Conservation (phyloP, 2,888 invertebrate species). For the Xestia rhomboidea region DNA sequence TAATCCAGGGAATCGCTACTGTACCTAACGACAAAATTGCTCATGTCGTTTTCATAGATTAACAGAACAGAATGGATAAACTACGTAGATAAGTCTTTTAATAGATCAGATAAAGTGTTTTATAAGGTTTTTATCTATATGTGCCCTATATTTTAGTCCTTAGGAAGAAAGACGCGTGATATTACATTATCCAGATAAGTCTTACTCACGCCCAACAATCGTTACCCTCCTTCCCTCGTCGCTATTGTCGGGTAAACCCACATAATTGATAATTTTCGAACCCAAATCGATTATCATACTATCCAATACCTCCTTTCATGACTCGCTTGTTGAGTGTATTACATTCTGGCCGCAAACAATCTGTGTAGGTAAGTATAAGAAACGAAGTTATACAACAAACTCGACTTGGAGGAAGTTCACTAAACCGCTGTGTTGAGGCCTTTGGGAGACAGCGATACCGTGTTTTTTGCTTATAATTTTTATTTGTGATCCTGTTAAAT, state of each 20-base stretch:
- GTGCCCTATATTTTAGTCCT: rapidly evolving
- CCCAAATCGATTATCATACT: conserved; percentile 33
- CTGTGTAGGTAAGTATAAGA: conserved; percentile 49
- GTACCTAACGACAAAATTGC: not conserved
- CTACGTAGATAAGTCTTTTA: not conserved
- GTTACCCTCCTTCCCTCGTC: not conserved
- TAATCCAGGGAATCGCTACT: not conserved
- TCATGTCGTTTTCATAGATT: not conserved
- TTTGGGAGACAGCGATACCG: conserved; percentile 31
- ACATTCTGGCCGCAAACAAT: conserved; percentile 61
- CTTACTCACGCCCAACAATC: not conserved
- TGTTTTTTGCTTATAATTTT: not conserved
- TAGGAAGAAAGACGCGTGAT: too few species aligned
- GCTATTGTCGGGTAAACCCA: conserved; percentile 1
- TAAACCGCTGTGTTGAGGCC: conserved; percentile 41
- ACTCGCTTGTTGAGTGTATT: conserved; percentile 49
- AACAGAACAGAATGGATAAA: not conserved
- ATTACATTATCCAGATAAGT: not conserved
- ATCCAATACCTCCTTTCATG: conserved; percentile 10
- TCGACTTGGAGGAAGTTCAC: conserved; percentile 49
- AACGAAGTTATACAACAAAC: conserved; percentile 65
- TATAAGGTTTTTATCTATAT: not conserved
- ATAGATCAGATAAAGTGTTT: not conserved
- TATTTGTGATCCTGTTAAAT: not conserved
- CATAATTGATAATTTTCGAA: conserved; percentile 27